Percentiles rank a stretch among this genome's conserved stretches.
These are phyloP conservation scores for Catamblyrhynchus diadema DNA, from an alignment of 2,797 vertebrate genomes.

Conservation along the genomic window DNA sequence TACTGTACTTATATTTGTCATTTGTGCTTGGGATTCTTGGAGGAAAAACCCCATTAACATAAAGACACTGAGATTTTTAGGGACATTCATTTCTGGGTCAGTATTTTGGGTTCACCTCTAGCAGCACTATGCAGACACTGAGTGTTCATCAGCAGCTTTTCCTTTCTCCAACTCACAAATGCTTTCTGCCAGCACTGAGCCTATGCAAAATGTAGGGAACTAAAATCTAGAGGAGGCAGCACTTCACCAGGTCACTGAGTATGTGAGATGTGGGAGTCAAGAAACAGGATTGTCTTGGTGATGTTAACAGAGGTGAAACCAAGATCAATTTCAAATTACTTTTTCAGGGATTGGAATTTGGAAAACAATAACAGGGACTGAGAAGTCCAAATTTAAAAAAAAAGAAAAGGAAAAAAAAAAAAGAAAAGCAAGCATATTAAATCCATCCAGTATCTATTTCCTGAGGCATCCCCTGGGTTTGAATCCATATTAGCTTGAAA, in stretches of 20 bases:
- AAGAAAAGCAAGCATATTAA: neutral
- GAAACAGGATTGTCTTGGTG: slow-evolving; percentile 30
- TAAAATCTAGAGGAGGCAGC: slow-evolving; percentile 8
- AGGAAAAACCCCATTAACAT: neutral
- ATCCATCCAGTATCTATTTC: neutral
- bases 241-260: neutral
- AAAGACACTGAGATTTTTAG: neutral
- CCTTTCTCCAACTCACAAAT: neutral
- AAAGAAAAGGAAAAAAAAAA: neutral
- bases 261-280: neutral
- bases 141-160: neutral
- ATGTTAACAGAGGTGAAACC: slow-evolving; percentile 2
- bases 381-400: neutral
- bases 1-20: neutral
- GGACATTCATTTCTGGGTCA: neutral
- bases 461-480: neutral
- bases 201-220: neutral
- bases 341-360: neutral
- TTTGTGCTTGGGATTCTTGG: neutral
- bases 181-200: neutral
- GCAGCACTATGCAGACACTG: neutral
- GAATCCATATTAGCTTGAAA: neutral
- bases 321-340: neutral
- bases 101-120: neutral
- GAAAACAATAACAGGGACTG: neutral